Percentiles rank a stretch among this genome's conserved stretches.
phyloP scores from a whole-genome alignment of 2,797 vertebrate genomes.

The Allobates femoralis region DNA sequence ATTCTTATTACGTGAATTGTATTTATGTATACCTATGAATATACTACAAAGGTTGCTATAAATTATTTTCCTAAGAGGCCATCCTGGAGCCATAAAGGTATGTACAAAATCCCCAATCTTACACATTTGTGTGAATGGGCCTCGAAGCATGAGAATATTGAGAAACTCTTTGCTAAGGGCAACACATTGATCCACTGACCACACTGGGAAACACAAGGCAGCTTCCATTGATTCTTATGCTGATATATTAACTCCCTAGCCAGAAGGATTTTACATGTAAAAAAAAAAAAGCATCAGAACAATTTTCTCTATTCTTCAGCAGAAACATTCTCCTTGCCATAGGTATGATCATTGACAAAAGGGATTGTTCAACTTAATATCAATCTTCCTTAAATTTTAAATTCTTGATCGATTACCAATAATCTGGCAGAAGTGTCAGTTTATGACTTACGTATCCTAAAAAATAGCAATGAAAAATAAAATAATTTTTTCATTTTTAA shows the following conservation, averaged over 20 bases:
- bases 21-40: neutral
- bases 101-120: slow-evolving; percentile 16
- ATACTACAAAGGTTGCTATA: neutral
- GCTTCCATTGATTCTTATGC: slow-evolving; percentile 48
- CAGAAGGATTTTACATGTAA: slow-evolving; percentile 52
- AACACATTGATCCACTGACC: slow-evolving; percentile 57
- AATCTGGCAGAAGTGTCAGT: slow-evolving; percentile 3
- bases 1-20: neutral
- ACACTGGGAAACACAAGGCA: slow-evolving; percentile 49
- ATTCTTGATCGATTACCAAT: neutral
- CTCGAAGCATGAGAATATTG: slow-evolving; percentile 47
- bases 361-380: slow-evolving; percentile 6
- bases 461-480: neutral
- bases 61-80: slow-evolving; percentile 4
- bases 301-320: slow-evolving; percentile 22
- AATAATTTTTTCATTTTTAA: neutral
- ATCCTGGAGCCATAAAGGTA: slow-evolving; percentile 14
- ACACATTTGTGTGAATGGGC: slow-evolving; percentile 33
- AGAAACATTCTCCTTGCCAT: slow-evolving; percentile 19
- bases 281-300: slow-evolving; percentile 40
- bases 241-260: slow-evolving; percentile 55
- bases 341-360: slow-evolving; percentile 31
- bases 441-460: neutral
- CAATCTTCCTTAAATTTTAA: neutral
- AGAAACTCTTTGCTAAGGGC: slow-evolving; percentile 49